phyloP scores from a whole-genome alignment of 64 coral and sea anemone species.

The Trachythela sp. region DNA sequence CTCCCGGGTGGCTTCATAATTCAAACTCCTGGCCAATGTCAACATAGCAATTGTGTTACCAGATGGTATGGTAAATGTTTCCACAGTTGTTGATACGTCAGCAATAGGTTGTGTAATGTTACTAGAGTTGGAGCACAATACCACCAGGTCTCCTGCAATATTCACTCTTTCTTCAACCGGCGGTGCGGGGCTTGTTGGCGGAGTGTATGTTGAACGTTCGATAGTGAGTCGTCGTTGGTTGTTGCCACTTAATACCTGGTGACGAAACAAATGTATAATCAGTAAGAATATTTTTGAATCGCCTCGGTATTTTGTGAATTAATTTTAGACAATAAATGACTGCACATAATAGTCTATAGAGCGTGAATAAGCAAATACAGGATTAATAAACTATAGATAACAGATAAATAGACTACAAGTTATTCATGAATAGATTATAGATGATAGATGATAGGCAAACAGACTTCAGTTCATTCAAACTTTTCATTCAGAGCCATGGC shows the following conservation, averaged over 20 bases:
- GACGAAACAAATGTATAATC: too few relatives aligned
- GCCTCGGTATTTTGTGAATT: too few relatives aligned
- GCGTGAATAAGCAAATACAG: too few relatives aligned
- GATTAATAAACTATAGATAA: too few relatives aligned
- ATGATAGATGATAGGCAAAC: too few relatives aligned
- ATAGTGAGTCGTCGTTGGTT: neutral
- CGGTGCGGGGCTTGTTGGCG: constrained; percentile 47
- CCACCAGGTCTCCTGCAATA: neutral
- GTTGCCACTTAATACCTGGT: neutral
- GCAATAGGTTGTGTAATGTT: neutral
- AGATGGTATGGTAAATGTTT: neutral
- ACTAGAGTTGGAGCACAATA: neutral
- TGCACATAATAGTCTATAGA: too few relatives aligned
- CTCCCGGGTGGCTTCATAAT: neutral
- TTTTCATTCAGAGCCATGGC: too few relatives aligned
- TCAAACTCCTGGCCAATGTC: neutral
- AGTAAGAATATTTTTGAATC: too few relatives aligned
- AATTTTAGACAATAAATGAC: too few relatives aligned
- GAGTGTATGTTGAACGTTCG: neutral
- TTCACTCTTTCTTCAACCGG: neutral
- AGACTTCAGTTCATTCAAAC: too few relatives aligned
- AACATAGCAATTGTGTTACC: neutral
- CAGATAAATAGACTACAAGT: too few relatives aligned
- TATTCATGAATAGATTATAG: too few relatives aligned
- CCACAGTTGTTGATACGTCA: neutral